Conservation (phyloP, 1,140 invertebrate genomes). For the Brachionus rubens region DNA sequence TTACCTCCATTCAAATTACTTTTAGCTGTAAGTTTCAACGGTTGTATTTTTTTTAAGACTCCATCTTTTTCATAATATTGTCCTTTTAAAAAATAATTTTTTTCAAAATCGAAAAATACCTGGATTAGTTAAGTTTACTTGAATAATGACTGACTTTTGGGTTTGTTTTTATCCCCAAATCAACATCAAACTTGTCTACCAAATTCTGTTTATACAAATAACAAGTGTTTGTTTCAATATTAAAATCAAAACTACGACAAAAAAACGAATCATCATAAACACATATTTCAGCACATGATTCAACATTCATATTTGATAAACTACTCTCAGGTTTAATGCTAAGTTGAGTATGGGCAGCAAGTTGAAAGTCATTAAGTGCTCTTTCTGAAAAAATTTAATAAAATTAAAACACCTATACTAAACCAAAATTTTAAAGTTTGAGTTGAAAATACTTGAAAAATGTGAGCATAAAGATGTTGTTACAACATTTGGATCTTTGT, state of each 20-base stretch:
- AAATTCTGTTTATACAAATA: slow-evolving; percentile 35
- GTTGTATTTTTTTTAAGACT: not conserved
- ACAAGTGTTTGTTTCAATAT: not conserved
- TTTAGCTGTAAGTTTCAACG: not conserved
- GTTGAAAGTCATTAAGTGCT: slow-evolving; percentile 24
- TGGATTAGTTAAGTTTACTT: not conserved
- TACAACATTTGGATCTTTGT: slow-evolving; percentile 41
- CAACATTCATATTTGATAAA: not conserved
- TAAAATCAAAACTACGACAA: slow-evolving; percentile 30
- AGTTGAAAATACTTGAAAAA: slow-evolving; percentile 30
- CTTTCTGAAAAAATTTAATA: not conserved
- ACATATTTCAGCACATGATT: slow-evolving; percentile 40
- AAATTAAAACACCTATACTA: not conserved
- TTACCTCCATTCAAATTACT: slow-evolving; percentile 1
- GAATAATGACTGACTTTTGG: slow-evolving; percentile 18
- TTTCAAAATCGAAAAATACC: not conserved
- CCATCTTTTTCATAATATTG: slow-evolving; percentile 24
- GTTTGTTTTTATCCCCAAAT: slow-evolving; percentile 18
- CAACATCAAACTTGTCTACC: not conserved
- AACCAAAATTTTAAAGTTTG: not conserved
- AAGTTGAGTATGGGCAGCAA: slow-evolving; percentile 4
- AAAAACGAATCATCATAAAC: slow-evolving; percentile 22
- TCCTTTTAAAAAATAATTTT: not conserved
- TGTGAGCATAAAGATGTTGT: slow-evolving; percentile 8
- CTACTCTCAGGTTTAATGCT: not conserved